phyloP scores from a whole-genome alignment of 2,888 invertebrate species.

The Ramazzottius varieornatus region DNA sequence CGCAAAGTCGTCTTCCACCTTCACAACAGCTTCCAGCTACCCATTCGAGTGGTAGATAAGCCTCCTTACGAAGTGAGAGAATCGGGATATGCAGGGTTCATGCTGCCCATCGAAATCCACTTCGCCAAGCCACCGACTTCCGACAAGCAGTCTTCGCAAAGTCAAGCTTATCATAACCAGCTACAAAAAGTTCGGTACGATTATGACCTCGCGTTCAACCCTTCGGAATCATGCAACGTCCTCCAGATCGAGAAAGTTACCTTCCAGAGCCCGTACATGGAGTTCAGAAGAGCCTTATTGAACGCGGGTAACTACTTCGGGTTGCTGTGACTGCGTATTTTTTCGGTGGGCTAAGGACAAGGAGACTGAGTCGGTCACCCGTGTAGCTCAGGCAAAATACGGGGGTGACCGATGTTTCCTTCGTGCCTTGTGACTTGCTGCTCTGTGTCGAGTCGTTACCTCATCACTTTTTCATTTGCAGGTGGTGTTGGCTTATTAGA shows the following conservation, averaged over 20 bases:
- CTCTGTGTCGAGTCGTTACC: too few relatives aligned
- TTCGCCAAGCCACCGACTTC: constrained; percentile 15
- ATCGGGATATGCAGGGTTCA: constrained; percentile 84
- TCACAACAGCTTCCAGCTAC: constrained; percentile 71
- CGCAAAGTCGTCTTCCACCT: constrained; percentile 66
- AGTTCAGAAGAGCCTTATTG: constrained; percentile 56
- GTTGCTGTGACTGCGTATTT: too few relatives aligned
- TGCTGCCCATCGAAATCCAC: constrained; percentile 62
- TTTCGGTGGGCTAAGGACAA: too few relatives aligned
- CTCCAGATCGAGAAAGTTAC: constrained; percentile 56
- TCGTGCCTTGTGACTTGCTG: too few relatives aligned
- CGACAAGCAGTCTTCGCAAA: too few relatives aligned
- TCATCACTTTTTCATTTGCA: too few relatives aligned
- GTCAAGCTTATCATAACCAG: constrained; percentile 43
- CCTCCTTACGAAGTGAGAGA: constrained; percentile 69
- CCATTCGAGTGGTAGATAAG: constrained; percentile 60
- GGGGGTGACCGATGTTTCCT: too few relatives aligned
- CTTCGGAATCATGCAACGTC: not conserved
- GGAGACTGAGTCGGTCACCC: too few relatives aligned
- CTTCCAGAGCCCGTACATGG: constrained; percentile 59
- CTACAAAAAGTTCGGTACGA: constrained; percentile 45
- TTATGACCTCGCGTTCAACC: constrained; percentile 45
- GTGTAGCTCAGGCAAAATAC: too few relatives aligned
- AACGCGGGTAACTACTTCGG: constrained; percentile 80
- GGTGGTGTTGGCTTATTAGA: constrained; percentile 24